phyloP scores from a whole-genome alignment of 1,140 invertebrate species.

The Anoplolepis gracilipes region DNA sequence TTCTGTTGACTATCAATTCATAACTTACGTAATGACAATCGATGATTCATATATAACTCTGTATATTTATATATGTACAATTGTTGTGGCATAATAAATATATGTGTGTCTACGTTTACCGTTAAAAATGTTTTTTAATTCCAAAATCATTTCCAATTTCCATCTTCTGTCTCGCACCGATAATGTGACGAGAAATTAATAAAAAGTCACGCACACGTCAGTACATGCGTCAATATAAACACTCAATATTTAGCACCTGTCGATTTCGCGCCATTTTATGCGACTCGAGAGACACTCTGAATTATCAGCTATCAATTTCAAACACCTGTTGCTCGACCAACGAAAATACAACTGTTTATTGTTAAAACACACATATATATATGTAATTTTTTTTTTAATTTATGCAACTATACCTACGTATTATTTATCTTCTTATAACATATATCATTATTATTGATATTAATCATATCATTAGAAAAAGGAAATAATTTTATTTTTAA shows the following conservation, averaged over 20 bases:
- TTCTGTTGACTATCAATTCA: background rate
- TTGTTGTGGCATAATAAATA: background rate
- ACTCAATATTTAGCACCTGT: background rate
- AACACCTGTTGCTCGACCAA: background rate
- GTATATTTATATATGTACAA: background rate
- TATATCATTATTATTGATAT: too few relatives aligned
- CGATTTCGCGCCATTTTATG: background rate
- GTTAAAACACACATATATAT: too few relatives aligned
- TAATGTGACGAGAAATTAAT: background rate
- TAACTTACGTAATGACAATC: background rate
- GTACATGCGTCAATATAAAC: background rate
- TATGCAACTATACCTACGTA: too few relatives aligned
- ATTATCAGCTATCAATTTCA: background rate
- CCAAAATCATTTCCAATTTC: background rate
- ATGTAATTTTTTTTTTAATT: too few relatives aligned
- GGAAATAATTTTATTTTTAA: background rate
- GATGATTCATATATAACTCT: background rate
- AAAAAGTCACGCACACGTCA: background rate
- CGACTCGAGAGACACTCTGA: constrained; percentile 5
- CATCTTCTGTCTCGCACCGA: background rate
- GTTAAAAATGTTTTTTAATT: background rate
- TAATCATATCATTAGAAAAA: too few relatives aligned
- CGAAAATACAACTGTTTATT: too few relatives aligned
- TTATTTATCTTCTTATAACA: too few relatives aligned
- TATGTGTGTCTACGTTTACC: background rate